Evolutionary conservation across 1,140 invertebrate genomes (phyloP).

Genomic region (Drosophila kikkawai): DNA sequence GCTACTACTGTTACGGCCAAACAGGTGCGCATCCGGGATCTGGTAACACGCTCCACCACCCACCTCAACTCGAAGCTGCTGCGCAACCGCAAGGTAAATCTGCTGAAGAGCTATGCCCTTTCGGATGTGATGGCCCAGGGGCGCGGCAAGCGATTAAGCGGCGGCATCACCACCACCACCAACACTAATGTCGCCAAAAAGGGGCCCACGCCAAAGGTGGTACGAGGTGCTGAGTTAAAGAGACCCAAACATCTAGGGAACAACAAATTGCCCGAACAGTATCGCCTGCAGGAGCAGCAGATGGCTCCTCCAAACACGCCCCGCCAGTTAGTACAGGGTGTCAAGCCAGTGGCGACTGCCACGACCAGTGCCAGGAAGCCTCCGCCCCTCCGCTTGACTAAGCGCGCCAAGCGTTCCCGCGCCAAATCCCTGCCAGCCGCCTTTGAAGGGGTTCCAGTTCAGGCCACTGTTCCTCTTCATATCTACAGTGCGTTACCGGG

Average conservation of each 20-base stretch:
- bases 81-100: conserved; percentile 66
- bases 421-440: conserved; percentile 18
- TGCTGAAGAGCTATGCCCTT: conserved; percentile 66
- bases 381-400: not conserved
- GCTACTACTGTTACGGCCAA: not conserved
- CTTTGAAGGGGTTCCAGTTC: not conserved
- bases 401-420: conserved; percentile 14
- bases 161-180: conserved; percentile 37
- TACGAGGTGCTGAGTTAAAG: not conserved
- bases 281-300: conserved; percentile 50
- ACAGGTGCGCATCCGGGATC: conserved; percentile 35
- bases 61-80: conserved; percentile 69
- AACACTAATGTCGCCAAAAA: conserved; percentile 14
- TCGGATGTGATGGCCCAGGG: conserved; percentile 33
- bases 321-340: not conserved
- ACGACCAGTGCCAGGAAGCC: conserved; percentile 4
- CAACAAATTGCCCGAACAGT: conserved; percentile 24
- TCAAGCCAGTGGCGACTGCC: not conserved
- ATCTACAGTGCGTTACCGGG: not conserved
- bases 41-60: conserved; percentile 67
- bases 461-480: not conserved
- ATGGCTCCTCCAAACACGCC: conserved; percentile 2
- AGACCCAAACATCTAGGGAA: conserved; percentile 4
- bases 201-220: conserved; percentile 1
- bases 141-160: conserved; percentile 47